Evolutionary conservation across 2,888 invertebrate species (phyloP).

Genomic region (Thera obeliscata): DNA sequence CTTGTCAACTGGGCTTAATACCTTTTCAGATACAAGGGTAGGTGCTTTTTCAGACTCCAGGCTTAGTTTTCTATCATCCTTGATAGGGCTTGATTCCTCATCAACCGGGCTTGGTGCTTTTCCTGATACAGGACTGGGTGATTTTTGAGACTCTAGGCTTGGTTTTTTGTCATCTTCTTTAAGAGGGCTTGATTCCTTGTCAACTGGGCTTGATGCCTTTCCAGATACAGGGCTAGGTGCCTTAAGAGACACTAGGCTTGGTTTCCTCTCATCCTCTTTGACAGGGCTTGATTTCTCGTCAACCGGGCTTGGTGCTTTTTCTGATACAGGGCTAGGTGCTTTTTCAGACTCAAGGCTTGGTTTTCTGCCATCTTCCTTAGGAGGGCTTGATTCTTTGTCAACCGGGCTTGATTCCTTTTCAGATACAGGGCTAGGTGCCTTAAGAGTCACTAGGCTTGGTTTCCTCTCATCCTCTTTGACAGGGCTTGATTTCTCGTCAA

Average conservation of each 20-base stretch:
- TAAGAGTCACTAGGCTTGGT: constrained; percentile 20
- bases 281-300: constrained; percentile 4
- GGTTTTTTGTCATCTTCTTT: not conserved
- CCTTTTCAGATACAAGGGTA: constrained; percentile 6
- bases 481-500: constrained; percentile 13
- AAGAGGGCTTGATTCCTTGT: constrained; percentile 1
- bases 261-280: constrained; percentile 15
- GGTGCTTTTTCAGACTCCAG: not conserved
- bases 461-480: constrained; percentile 8
- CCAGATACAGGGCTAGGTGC: constrained; percentile 19
- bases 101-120: not conserved
- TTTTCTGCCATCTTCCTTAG: not conserved
- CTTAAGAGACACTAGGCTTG: constrained; percentile 24
- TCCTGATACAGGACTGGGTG: constrained; percentile 4
- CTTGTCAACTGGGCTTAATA: constrained; percentile 1
- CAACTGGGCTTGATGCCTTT: constrained; percentile 26
- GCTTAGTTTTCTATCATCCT: constrained; percentile 19
- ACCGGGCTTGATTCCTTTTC: constrained; percentile 25
- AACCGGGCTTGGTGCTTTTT: constrained; percentile 11
- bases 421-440: constrained; percentile 9
- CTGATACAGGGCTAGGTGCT: not conserved
- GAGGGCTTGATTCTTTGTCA: not conserved
- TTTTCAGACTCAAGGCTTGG: constrained; percentile 8
- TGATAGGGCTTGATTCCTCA: constrained; percentile 14
- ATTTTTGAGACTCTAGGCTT: constrained; percentile 1